Conservation (phyloP, 1,140 invertebrate species). For the Euglossa dilemma region DNA sequence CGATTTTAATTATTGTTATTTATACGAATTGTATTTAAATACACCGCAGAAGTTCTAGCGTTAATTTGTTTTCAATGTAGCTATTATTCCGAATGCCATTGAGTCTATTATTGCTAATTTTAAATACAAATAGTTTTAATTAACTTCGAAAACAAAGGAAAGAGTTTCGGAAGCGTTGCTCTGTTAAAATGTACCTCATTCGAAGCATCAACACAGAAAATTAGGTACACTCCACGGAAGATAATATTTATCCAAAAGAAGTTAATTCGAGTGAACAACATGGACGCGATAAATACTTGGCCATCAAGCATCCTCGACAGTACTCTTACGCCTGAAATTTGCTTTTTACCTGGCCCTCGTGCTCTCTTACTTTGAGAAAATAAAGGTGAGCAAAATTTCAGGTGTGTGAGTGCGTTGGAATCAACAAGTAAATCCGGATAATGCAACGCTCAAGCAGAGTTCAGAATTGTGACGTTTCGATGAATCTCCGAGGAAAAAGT, state of each 20-base stretch:
- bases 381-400: slow-evolving; percentile 82
- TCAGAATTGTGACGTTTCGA: neutral
- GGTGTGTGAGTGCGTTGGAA: slow-evolving; percentile 80
- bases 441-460: neutral
- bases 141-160: neutral
- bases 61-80: no score
- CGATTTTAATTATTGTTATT: no score
- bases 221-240: neutral
- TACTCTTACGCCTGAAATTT: slow-evolving; percentile 82
- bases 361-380: slow-evolving; percentile 75
- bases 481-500: neutral
- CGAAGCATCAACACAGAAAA: neutral
- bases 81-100: no score
- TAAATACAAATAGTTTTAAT: neutral
- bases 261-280: neutral
- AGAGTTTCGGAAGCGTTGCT: neutral
- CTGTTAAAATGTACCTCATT: neutral
- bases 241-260: no score
- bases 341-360: slow-evolving; percentile 80
- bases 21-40: no score
- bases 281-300: neutral
- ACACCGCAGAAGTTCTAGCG: no score
- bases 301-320: slow-evolving; percentile 62
- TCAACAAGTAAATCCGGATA: slow-evolving; percentile 54
- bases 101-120: neutral